Evolutionary conservation across 2,797 vertebrate genomes (phyloP).

Genomic region (Chromis chromis): DNA sequence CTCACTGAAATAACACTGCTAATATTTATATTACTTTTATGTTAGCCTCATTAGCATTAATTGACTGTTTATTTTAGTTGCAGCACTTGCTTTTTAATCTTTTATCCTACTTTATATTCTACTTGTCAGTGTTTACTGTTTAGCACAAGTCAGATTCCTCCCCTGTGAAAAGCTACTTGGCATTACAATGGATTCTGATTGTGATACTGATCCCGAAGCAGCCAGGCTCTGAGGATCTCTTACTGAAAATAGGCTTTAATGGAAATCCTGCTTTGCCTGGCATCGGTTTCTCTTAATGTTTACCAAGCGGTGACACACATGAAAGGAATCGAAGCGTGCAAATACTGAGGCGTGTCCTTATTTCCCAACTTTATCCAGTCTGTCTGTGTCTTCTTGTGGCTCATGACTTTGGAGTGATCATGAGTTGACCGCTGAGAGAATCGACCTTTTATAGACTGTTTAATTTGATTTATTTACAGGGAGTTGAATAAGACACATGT

Average conservation of each 20-base stretch:
- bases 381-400: background rate
- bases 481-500: too few species aligned
- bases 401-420: background rate
- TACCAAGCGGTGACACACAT: conserved; percentile 24
- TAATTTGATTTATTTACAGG: background rate
- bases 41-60: too few species aligned
- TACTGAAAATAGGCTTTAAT: conserved; percentile 4
- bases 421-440: background rate
- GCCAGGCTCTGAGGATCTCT: background rate
- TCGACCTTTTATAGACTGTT: background rate
- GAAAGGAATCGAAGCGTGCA: background rate
- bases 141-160: too few species aligned
- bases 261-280: background rate
- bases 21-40: too few species aligned
- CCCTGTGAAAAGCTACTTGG: too few species aligned
- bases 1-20: too few species aligned
- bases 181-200: too few species aligned
- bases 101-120: too few species aligned
- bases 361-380: background rate
- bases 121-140: too few species aligned
- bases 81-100: too few species aligned
- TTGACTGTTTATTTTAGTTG: too few species aligned
- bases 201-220: background rate
- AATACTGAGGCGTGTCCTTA: conserved; percentile 27
- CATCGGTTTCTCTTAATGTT: conserved; percentile 24